These are phyloP conservation scores for Enchytraeus crypticus DNA, from an alignment of 2,888 invertebrate genomes.

Conservation along the genomic window DNA sequence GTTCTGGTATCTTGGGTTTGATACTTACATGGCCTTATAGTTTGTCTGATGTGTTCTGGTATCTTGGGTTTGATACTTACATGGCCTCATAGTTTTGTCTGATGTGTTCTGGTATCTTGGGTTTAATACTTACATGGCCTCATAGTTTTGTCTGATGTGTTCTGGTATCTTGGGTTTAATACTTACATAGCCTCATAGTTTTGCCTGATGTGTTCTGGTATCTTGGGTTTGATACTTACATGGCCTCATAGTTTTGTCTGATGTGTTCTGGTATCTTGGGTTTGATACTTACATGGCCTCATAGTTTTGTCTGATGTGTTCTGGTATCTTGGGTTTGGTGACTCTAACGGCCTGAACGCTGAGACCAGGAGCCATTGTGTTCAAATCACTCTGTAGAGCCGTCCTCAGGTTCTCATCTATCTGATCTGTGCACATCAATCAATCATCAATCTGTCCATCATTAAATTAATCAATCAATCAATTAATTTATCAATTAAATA, in stretches of 20 bases:
- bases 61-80: no score
- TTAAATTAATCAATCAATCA: no score
- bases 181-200: conserved; percentile 76
- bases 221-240: conserved; percentile 75
- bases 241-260: conserved; percentile 76
- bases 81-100: no score
- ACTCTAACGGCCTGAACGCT: conserved; percentile 76
- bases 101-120: no score
- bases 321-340: conserved; percentile 85
- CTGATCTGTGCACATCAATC: conserved; percentile 62
- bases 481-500: no score
- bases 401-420: conserved; percentile 80
- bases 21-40: no score
- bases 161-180: conserved; percentile 84
- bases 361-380: conserved; percentile 75
- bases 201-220: conserved; percentile 76
- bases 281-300: conserved; percentile 64
- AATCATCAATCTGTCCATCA: no score
- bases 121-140: conserved; percentile 65
- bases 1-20: no score
- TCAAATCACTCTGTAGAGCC: conserved; percentile 71
- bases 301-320: conserved; percentile 76
- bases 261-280: conserved; percentile 81
- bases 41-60: no score
- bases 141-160: conserved; percentile 76